Conservation (phyloP, 2,888 invertebrate genomes). For the Actias luna region DNA sequence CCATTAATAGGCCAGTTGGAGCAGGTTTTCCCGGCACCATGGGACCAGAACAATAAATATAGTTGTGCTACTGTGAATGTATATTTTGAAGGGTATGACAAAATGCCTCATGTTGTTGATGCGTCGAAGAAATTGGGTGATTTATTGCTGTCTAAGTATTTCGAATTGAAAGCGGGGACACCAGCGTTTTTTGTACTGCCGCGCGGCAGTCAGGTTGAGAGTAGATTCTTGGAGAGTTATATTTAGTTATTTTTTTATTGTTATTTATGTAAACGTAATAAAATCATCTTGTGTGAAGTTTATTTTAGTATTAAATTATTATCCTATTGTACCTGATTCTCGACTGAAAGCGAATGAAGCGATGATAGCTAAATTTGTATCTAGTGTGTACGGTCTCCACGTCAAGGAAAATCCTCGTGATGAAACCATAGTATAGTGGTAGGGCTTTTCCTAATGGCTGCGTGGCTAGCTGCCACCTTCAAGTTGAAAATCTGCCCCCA, state of each 20-base stretch:
- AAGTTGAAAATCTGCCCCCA: too few relatives aligned
- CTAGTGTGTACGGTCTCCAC: too few relatives aligned
- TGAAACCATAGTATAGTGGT: too few relatives aligned
- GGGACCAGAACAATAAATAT: slow-evolving; percentile 87
- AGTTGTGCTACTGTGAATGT: slow-evolving; percentile 82
- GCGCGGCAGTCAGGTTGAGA: slow-evolving; percentile 80
- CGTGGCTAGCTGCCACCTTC: too few relatives aligned
- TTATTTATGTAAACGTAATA: slow-evolving; percentile 8
- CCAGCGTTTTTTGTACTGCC: slow-evolving; percentile 85
- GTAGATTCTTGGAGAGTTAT: slow-evolving; percentile 79
- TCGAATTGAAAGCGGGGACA: slow-evolving; percentile 83
- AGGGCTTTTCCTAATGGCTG: too few relatives aligned
- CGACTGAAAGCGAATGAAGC: too few relatives aligned
- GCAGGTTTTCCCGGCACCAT: slow-evolving; percentile 86
- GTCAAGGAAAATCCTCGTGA: too few relatives aligned
- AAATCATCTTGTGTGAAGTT: background rate
- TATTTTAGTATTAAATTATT: slow-evolving; percentile 14
- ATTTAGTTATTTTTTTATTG: slow-evolving; percentile 32
- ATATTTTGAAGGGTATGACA: slow-evolving; percentile 87
- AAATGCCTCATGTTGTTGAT: slow-evolving; percentile 82
- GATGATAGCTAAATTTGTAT: too few relatives aligned
- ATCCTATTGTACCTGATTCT: too few relatives aligned
- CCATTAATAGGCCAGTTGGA: slow-evolving; percentile 72
- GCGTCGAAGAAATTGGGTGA: slow-evolving; percentile 80
- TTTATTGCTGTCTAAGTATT: slow-evolving; percentile 82